These are phyloP conservation scores for Misgurnus anguillicaudatus DNA, from an alignment of 2,113 vertebrate genomes.

Conservation along the genomic window DNA sequence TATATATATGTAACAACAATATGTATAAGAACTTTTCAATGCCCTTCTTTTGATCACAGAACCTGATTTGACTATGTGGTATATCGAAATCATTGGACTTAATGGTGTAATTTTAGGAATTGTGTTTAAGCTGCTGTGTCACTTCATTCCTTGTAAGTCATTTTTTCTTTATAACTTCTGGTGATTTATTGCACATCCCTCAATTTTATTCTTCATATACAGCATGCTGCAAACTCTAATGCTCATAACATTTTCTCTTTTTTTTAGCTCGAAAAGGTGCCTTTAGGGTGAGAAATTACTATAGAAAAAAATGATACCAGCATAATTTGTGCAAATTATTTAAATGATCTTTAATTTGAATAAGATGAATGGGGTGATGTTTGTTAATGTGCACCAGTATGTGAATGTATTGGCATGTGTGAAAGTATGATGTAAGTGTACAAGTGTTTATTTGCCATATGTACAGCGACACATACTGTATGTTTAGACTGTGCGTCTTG, in stretches of 20 bases:
- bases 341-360: background rate
- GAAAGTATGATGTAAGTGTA: slow-evolving; percentile 17
- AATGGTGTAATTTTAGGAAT: slow-evolving; percentile 22
- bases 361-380: slow-evolving; percentile 2
- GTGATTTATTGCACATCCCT: background rate
- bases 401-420: slow-evolving; percentile 38
- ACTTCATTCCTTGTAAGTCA: slow-evolving; percentile 61
- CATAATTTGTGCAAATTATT: background rate
- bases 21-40: background rate
- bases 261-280: slow-evolving; percentile 54
- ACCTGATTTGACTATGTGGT: slow-evolving; percentile 37
- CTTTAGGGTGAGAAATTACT: slow-evolving; percentile 58
- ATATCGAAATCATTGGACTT: slow-evolving; percentile 26
- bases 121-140: slow-evolving; percentile 46
- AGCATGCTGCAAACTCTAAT: background rate
- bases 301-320: background rate
- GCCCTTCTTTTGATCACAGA: slow-evolving; percentile 56
- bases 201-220: background rate
- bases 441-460: slow-evolving; percentile 28
- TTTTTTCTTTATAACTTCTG: background rate
- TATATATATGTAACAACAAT: background rate
- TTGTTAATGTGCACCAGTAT: background rate
- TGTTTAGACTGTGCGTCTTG: slow-evolving; percentile 58
- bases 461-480: background rate
- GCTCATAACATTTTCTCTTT: slow-evolving; percentile 42